Evolutionary conservation across 2,888 invertebrate species (phyloP).

Genomic region (Stratiomys singularior): DNA sequence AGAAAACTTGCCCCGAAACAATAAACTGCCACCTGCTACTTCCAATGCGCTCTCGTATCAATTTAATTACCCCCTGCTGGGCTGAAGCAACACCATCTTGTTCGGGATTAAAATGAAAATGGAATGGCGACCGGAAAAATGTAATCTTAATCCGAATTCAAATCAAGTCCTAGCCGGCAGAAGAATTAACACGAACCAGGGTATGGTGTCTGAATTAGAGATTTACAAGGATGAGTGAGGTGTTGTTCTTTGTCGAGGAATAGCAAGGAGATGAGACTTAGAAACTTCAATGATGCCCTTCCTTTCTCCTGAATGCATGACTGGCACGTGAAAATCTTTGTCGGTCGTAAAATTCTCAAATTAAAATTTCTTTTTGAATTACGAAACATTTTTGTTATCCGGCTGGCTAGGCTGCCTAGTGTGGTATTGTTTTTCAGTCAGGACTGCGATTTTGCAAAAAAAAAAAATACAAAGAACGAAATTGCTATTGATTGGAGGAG

Average conservation of each 20-base stretch:
- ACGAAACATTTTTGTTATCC: conserved; percentile 34
- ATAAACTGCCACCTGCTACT: conserved; percentile 37
- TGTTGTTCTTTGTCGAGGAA: neutral
- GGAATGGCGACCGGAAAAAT: neutral
- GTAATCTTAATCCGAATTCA: conserved; percentile 16
- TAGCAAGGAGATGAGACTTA: neutral
- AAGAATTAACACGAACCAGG: neutral
- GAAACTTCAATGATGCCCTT: neutral
- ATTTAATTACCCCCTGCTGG: conserved; percentile 40
- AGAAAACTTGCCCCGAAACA: conserved; percentile 42
- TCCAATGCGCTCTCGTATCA: conserved; percentile 19
- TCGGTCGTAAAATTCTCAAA: conserved; percentile 37
- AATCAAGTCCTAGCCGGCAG: neutral
- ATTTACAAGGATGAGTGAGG: neutral
- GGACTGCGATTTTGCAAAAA: no score
- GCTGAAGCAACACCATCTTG: neutral
- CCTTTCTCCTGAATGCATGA: neutral
- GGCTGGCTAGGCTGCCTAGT: neutral
- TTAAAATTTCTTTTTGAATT: conserved; percentile 40
- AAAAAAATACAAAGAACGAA: no score
- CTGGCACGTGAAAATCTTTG: neutral
- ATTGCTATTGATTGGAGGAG: no score
- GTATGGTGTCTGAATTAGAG: neutral
- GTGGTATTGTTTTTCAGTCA: no score
- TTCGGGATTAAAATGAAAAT: conserved; percentile 15